phyloP scores from a whole-genome alignment of 2,888 invertebrate genomes.

The Meteorus cinctellus region DNA sequence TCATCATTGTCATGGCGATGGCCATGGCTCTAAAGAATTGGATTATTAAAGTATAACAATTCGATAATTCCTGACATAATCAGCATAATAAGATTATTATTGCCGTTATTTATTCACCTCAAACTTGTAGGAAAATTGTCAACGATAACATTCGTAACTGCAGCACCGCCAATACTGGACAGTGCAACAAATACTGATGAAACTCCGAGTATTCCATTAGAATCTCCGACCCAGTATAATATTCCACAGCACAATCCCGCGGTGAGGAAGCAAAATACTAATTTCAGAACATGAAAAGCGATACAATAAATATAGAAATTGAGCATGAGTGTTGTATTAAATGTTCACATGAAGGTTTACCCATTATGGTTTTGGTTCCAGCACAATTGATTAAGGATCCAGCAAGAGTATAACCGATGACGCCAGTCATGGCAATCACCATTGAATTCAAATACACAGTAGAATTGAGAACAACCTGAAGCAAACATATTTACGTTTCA shows the following conservation, averaged over 20 bases:
- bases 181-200: conserved; percentile 69
- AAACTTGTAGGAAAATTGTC: conserved; percentile 69
- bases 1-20: conserved; percentile 82
- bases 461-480: conserved; percentile 74
- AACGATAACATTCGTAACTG: conserved; percentile 74
- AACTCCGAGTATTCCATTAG: conserved; percentile 65
- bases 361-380: conserved; percentile 76
- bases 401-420: conserved; percentile 79
- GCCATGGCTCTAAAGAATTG: conserved; percentile 80
- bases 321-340: background rate
- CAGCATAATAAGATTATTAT: background rate
- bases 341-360: conserved; percentile 68
- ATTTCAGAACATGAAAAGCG: background rate
- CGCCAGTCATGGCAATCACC: conserved; percentile 79
- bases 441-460: conserved; percentile 82
- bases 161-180: conserved; percentile 75
- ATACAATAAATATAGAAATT: conserved; percentile 11
- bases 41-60: background rate
- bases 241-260: conserved; percentile 69
- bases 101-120: conserved; percentile 56
- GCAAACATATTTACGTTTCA: conserved; percentile 15
- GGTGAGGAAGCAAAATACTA: conserved; percentile 67
- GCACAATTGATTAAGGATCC: conserved; percentile 75
- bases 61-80: background rate
- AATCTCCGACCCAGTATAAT: conserved; percentile 67